Conservation (phyloP, 2,797 vertebrate genomes). For the Dromococcyx pavoninus region DNA sequence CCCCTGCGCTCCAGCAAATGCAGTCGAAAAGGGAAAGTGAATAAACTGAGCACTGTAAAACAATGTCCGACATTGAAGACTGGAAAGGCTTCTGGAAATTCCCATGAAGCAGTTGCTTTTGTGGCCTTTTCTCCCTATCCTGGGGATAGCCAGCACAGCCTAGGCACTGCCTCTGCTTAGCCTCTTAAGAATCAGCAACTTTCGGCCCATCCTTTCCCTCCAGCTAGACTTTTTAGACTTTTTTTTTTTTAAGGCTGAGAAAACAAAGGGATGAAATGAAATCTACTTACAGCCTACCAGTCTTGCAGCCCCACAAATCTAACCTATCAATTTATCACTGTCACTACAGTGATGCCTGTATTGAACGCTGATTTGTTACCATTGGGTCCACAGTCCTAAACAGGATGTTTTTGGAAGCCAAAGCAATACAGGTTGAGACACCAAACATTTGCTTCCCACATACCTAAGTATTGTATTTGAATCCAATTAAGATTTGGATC, state of each 20-base stretch:
- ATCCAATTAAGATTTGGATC: neutral
- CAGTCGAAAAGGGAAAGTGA: neutral
- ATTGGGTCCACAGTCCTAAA: neutral
- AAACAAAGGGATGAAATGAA: neutral
- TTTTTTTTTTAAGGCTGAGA: neutral
- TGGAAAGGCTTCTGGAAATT: neutral
- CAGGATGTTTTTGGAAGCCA: neutral
- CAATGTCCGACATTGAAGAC: fast-evolving
- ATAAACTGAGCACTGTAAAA: neutral
- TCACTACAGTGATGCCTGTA: neutral
- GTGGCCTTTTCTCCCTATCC: neutral
- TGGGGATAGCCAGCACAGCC: neutral
- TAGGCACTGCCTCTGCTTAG: neutral
- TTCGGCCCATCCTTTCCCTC: neutral
- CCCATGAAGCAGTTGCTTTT: neutral
- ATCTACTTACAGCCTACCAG: neutral
- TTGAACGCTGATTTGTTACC: neutral
- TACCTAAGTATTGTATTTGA: neutral
- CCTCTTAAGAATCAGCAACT: conserved; percentile 20
- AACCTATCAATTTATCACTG: neutral
- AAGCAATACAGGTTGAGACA: neutral
- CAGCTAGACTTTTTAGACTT: neutral
- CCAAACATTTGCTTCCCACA: neutral
- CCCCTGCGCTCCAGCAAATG: fast-evolving
- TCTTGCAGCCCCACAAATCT: neutral